Percentiles rank a stretch among this genome's conserved stretches.
These are phyloP conservation scores for Coilia nasus DNA, from an alignment of 2,797 vertebrate species.

Conservation along the genomic window DNA sequence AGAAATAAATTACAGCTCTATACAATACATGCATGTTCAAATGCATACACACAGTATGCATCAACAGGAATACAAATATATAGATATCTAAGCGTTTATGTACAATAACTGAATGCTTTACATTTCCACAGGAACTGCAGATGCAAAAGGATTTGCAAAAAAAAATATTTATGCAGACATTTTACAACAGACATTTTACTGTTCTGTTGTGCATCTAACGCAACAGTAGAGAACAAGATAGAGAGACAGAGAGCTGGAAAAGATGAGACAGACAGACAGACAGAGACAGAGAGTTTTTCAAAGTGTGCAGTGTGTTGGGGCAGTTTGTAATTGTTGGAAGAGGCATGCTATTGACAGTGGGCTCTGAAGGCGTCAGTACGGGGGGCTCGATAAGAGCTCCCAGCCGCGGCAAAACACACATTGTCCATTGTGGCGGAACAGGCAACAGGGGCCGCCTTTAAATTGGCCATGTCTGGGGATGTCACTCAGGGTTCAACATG, in stretches of 20 bases:
- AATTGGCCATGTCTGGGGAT: slow-evolving; percentile 66
- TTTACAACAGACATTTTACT: neutral
- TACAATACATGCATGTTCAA: neutral
- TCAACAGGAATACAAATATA: neutral
- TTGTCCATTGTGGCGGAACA: slow-evolving; percentile 61
- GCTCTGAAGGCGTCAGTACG: slow-evolving; percentile 60
- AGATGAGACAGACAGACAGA: too few relatives aligned
- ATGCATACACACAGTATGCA: too few relatives aligned
- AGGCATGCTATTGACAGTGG: slow-evolving; percentile 61
- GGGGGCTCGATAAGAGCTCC: slow-evolving; percentile 65
- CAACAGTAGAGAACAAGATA: neutral
- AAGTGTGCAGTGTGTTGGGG: slow-evolving; percentile 58
- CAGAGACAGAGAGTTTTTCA: neutral
- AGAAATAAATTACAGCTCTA: neutral
- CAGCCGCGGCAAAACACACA: slow-evolving; percentile 61
- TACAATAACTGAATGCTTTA: too few relatives aligned
- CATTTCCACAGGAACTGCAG: neutral
- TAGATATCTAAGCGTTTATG: neutral
- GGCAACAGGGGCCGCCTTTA: slow-evolving; percentile 61
- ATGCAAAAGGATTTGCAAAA: neutral
- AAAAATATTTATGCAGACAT: neutral
- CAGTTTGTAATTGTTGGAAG: slow-evolving; percentile 59
- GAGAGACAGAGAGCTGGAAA: too few relatives aligned
- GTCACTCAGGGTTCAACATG: slow-evolving; percentile 74
- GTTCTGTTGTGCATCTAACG: neutral